Percentiles rank a stretch among this genome's conserved stretches.
Evolutionary conservation across 2,888 invertebrate genomes (phyloP).

Genomic region (Epistrophe grossulariae): DNA sequence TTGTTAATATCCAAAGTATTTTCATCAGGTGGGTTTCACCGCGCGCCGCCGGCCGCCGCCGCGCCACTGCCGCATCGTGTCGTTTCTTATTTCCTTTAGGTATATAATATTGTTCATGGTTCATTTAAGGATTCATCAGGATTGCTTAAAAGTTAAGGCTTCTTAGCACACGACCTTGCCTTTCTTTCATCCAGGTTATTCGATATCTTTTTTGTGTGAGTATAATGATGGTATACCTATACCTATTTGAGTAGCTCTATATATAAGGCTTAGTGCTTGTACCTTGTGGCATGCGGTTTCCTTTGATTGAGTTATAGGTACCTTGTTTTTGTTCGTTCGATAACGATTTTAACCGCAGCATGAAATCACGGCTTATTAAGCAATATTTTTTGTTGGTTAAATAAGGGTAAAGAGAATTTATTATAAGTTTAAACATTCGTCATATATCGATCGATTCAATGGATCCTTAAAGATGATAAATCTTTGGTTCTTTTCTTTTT

Average conservation of each 20-base stretch:
- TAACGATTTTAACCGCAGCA: constrained; percentile 59
- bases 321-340: constrained; percentile 13
- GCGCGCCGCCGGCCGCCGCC: no score
- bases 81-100: constrained; percentile 49
- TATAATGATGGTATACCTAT: neutral
- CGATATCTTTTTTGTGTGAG: constrained; percentile 35
- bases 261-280: constrained; percentile 30
- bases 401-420: neutral
- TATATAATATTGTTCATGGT: constrained; percentile 60
- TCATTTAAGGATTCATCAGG: constrained; percentile 67
- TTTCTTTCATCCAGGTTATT: constrained; percentile 43
- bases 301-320: constrained; percentile 34
- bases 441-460: neutral
- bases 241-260: constrained; percentile 11
- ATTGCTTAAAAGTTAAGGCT: constrained; percentile 65
- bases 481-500: no score
- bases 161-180: constrained; percentile 64
- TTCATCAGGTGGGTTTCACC: constrained; percentile 22
- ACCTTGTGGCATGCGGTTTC: constrained; percentile 65
- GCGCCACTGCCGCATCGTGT: no score
- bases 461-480: neutral
- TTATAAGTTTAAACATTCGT: neutral
- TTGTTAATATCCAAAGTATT: constrained; percentile 28
- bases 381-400: constrained; percentile 63
- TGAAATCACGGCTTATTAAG: constrained; percentile 68